Base-by-base conservation (phyloP, 2,797 vertebrate genomes). In the Silurus aristotelis region DNA sequence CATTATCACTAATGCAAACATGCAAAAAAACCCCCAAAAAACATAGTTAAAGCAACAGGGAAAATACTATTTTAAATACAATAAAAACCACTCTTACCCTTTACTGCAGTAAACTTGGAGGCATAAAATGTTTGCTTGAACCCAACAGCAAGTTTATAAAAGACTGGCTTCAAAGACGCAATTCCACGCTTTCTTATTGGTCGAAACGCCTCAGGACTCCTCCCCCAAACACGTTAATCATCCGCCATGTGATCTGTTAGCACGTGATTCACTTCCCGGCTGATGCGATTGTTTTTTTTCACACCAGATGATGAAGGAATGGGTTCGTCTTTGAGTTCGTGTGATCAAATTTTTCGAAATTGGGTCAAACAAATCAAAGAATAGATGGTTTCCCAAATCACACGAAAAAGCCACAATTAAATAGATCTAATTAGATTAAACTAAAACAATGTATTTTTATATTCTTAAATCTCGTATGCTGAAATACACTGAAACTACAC, bases 241-340 rank as follows among this genome's bases (percentile, higher is more conserved):
- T 19, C 6, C 10, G 43, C 86, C 91, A 90, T 89, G 91, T 92
- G 91, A 92, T 83, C 77, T 13, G 14, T 1, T 0, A 6, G 84
- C 95, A 95, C 92, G 94, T 96, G 95, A 95, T 84, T 25, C 20
- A 8, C 5, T 85, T 79, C 58, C 76, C 66, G 58, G 22, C 64
- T 83, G 76, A 85, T 63, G 64, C 38, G 66, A 58, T 72, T 68
- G n/a, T 31, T 0, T 22, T 66, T 15, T 60, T 82, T 31, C n/a
- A 7, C 6, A 14, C 12, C 52, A 22, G 7, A 5, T 22, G 75
- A 31, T 77, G 55, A 77, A 0, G 3, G 7, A 25, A 14, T 43
- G 17, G 75, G 75, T 43, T 9, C 43, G 43, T 17, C 7, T 63
- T 9, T 66, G 12, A 79, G 3, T 56, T 76, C 6, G 6, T 61